A percentile compares a stretch with the other conserved stretches of the same genome.
These are phyloP conservation scores for Glossophaga mutica DNA, from an alignment of 2,797 vertebrate species.

Conservation along the genomic window DNA sequence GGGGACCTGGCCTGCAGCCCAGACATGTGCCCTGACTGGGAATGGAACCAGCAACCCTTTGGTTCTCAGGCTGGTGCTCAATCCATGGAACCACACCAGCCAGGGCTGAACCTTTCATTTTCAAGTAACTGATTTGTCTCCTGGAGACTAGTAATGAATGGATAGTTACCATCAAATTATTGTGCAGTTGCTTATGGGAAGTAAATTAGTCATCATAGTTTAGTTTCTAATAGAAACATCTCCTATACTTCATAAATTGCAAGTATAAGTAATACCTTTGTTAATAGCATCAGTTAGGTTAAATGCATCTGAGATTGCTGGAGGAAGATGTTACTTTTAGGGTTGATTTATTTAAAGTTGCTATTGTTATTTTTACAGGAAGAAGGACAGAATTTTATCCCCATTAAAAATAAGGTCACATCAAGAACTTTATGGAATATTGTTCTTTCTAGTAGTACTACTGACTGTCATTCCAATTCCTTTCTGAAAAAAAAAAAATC, in stretches of 20 bases:
- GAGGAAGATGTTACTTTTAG: neutral
- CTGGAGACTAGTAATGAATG: neutral
- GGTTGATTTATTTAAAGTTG: neutral
- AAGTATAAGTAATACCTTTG: neutral
- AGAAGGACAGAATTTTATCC: neutral
- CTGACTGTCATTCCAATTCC: neutral
- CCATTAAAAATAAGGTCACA: neutral
- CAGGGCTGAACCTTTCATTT: neutral
- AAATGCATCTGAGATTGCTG: neutral
- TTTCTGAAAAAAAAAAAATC: neutral
- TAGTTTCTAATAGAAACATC: neutral
- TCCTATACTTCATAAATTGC: slow-evolving; percentile 6
- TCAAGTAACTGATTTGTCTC: neutral
- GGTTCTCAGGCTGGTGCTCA: no score
- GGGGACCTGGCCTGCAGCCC: no score
- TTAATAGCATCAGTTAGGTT: neutral
- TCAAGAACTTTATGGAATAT: neutral
- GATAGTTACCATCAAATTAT: slow-evolving; percentile 16
- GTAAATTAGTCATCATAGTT: neutral
- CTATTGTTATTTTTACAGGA: neutral
- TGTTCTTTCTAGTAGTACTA: neutral
- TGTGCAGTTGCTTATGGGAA: neutral
- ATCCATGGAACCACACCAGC: no score
- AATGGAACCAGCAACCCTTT: no score
- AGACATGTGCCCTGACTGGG: no score